These are phyloP conservation scores for Empidonax traillii DNA, from an alignment of 2,113 vertebrate genomes.

Conservation along the genomic window DNA sequence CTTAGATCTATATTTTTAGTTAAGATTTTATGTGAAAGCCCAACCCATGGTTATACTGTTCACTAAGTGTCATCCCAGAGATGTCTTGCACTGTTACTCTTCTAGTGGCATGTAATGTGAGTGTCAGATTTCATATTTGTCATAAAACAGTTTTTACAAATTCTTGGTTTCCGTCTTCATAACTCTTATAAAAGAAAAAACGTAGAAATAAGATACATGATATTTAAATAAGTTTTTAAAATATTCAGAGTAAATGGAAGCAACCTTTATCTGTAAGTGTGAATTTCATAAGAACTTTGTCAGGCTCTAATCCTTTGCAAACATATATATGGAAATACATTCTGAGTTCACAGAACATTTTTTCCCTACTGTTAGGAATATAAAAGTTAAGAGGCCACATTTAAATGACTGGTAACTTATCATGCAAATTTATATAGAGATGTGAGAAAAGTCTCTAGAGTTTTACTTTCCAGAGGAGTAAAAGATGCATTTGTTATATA, in stretches of 20 bases:
- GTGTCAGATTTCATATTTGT: not conserved
- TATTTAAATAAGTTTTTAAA: conserved; percentile 26
- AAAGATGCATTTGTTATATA: not conserved
- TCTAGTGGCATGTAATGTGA: not conserved
- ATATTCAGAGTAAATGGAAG: conserved; percentile 33
- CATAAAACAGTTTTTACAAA: not conserved
- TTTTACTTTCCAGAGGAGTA: not conserved
- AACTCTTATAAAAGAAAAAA: not conserved
- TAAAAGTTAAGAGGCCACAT: not conserved
- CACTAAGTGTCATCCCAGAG: not conserved
- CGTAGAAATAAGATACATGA: not conserved
- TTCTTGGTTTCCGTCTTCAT: not conserved
- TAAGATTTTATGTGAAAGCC: not conserved
- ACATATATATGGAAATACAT: not conserved
- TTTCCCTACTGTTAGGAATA: not conserved
- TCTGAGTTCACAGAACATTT: not conserved
- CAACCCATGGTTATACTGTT: not conserved
- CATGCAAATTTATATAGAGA: not conserved
- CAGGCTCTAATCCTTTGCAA: conserved; percentile 19
- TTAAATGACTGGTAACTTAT: not conserved
- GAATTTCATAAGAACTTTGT: conserved; percentile 10
- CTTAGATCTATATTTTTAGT: not conserved
- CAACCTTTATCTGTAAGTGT: conserved; percentile 11
- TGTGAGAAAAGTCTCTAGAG: not conserved
- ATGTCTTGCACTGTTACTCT: not conserved